These are phyloP conservation scores for Clanis bilineata DNA, from an alignment of 2,888 invertebrate species.

Conservation along the genomic window DNA sequence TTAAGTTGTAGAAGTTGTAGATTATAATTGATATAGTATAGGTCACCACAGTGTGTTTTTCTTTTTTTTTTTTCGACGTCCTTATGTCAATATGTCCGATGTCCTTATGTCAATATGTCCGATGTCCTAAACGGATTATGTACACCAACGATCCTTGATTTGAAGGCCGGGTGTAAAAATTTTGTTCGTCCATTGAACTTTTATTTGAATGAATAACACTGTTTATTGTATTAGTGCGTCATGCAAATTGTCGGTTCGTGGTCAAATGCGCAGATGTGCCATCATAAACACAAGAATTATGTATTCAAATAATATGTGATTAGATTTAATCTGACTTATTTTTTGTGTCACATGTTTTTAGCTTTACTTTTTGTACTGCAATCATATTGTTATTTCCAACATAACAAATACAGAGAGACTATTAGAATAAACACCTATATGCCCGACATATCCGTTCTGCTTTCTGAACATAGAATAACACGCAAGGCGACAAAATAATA, in stretches of 20 bases:
- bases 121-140: not conserved
- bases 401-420: too few relatives aligned
- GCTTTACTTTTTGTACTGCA: not conserved
- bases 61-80: too few relatives aligned
- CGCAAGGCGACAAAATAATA: too few relatives aligned
- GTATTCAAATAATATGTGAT: not conserved
- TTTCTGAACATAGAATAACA: too few relatives aligned
- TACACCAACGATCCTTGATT: slow-evolving; percentile 24
- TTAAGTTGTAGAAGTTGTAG: too few relatives aligned
- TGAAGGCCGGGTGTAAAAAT: slow-evolving; percentile 59
- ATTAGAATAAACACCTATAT: too few relatives aligned
- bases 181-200: slow-evolving; percentile 62
- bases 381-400: not conserved
- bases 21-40: too few relatives aligned
- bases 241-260: slow-evolving; percentile 21
- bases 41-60: not conserved
- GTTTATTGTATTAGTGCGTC: slow-evolving; percentile 33
- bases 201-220: slow-evolving; percentile 61
- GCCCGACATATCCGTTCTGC: too few relatives aligned
- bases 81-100: too few relatives aligned
- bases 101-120: too few relatives aligned
- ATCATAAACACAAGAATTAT: slow-evolving; percentile 16
- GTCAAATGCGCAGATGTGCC: slow-evolving; percentile 36
- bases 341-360: not conserved
- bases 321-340: not conserved